Percentiles rank a stretch among this genome's conserved stretches.
phyloP scores from a whole-genome alignment of 2,797 vertebrate genomes.

The Salmo trutta region DNA sequence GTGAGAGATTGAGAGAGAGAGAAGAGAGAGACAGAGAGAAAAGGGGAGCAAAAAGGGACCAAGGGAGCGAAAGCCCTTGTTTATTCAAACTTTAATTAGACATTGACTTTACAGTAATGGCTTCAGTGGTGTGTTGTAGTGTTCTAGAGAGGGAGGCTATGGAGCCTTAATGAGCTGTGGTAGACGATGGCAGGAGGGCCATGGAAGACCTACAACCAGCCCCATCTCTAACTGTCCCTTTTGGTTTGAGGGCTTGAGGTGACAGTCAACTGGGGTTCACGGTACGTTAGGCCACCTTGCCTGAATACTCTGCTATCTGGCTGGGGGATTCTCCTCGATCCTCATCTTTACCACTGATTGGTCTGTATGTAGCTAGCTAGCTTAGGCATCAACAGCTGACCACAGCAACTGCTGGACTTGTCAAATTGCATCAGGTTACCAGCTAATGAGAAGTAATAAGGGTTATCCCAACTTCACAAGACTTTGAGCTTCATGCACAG shows the following conservation, averaged over 20 bases:
- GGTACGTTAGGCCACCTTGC: constrained; percentile 52
- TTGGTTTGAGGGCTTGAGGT: constrained; percentile 79
- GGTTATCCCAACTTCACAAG: constrained; percentile 72
- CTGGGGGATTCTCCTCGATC: constrained; percentile 7
- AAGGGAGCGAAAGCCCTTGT: constrained; percentile 77
- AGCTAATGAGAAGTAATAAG: constrained; percentile 85
- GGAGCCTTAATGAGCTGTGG: constrained; percentile 89
- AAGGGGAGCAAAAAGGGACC: constrained; percentile 33
- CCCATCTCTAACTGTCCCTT: constrained; percentile 79
- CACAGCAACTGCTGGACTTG: constrained; percentile 80
- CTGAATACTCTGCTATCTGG: constrained; percentile 54
- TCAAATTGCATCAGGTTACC: constrained; percentile 82
- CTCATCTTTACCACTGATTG: constrained; percentile 14
- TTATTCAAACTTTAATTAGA: constrained; percentile 95
- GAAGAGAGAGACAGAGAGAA: constrained; percentile 44
- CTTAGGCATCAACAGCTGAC: constrained; percentile 73
- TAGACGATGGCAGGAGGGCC: constrained; percentile 82
- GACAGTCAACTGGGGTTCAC: constrained; percentile 77
- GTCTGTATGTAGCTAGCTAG: constrained; percentile 63
- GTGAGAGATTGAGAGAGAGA: constrained; percentile 38
- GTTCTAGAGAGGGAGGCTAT: constrained; percentile 49
- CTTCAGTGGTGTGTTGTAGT: constrained; percentile 75
- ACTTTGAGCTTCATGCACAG: constrained; percentile 62
- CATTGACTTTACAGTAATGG: constrained; percentile 78
- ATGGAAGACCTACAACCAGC: constrained; percentile 79